A percentile compares a stretch with the other conserved stretches of the same genome.
Conservation (phyloP, 1,140 invertebrate species). For the Stenopsyche tienmushanensis region DNA sequence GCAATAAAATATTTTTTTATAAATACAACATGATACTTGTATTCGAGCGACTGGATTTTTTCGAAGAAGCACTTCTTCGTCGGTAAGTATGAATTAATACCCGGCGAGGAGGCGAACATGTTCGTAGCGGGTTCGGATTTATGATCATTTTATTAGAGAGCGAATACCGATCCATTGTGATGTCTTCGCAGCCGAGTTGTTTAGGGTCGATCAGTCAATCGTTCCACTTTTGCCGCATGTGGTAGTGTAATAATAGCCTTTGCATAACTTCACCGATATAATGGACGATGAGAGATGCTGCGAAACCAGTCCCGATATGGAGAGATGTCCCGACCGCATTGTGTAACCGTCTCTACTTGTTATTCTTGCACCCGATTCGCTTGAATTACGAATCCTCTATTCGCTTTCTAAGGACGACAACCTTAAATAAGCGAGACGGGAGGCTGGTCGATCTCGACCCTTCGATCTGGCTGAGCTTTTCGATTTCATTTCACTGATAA, state of each 20-base stretch:
- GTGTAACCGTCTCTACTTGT: background rate
- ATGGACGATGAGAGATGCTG: background rate
- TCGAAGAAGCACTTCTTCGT: no score
- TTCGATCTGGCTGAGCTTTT: background rate
- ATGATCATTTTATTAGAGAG: background rate
- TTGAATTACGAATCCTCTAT: background rate
- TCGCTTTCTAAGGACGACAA: background rate
- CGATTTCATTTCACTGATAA: background rate
- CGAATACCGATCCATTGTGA: background rate
- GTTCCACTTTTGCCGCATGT: background rate
- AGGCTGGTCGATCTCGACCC: background rate
- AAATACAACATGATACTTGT: no score
- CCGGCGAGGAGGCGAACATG: no score
- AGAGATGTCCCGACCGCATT: background rate
- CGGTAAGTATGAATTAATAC: no score
- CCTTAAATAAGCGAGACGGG: background rate
- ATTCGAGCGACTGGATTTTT: no score
- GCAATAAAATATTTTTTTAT: no score
- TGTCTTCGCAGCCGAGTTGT: background rate
- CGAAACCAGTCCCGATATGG: background rate
- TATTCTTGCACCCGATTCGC: background rate
- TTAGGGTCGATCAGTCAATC: background rate
- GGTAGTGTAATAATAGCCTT: background rate
- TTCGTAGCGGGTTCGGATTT: no score
- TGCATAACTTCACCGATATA: background rate